These are phyloP conservation scores for Bombylius discolor DNA, from an alignment of 2,888 invertebrate species.

Conservation along the genomic window DNA sequence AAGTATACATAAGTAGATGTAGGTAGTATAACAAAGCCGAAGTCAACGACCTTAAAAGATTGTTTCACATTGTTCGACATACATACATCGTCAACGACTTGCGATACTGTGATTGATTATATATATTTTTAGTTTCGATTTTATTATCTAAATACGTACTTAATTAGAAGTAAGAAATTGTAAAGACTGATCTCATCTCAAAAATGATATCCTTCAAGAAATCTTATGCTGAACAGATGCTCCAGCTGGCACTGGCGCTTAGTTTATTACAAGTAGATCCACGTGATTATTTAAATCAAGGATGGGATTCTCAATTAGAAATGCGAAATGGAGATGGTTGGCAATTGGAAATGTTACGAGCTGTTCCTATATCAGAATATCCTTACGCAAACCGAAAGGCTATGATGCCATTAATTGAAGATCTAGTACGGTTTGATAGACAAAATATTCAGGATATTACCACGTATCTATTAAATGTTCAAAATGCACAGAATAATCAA, in stretches of 20 bases:
- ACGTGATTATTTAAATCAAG: constrained; percentile 51
- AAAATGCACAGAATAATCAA: constrained; percentile 26
- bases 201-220: constrained; percentile 70
- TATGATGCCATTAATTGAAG: constrained; percentile 37
- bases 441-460: constrained; percentile 39
- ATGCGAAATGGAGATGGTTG: constrained; percentile 32
- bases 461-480: constrained; percentile 50
- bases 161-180: not conserved
- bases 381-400: constrained; percentile 34
- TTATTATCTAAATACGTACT: not conserved
- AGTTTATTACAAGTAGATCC: constrained; percentile 68
- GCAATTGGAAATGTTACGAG: constrained; percentile 34
- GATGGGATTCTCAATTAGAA: constrained; percentile 34
- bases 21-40: not conserved
- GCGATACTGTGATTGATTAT: not conserved
- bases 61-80: not conserved
- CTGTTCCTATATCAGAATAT: constrained; percentile 31
- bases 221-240: constrained; percentile 65
- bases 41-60: not conserved
- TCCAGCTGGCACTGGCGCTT: constrained; percentile 67
- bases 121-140: not conserved
- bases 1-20: too few relatives aligned
- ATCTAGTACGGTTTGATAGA: constrained; percentile 47
- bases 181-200: not conserved
- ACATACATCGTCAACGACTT: not conserved